Evolutionary conservation across 2,113 vertebrate genomes (phyloP).

Genomic region (Uria lomvia): DNA sequence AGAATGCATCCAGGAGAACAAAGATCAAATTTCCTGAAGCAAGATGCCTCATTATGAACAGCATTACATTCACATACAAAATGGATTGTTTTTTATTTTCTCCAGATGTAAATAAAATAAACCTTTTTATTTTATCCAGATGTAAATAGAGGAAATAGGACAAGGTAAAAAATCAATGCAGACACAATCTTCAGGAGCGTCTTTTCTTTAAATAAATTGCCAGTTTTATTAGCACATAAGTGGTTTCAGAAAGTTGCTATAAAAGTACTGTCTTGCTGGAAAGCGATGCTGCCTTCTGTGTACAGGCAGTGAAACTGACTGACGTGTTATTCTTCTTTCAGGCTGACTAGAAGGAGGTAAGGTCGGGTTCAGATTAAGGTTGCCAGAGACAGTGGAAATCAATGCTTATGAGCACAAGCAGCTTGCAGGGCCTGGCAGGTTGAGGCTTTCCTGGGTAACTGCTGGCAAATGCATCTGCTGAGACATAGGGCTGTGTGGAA

Average conservation of each 20-base stretch:
- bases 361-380: fast-evolving
- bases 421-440: neutral
- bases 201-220: neutral
- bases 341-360: neutral
- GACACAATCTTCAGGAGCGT: neutral
- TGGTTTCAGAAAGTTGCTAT: neutral
- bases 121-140: neutral
- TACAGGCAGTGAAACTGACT: neutral
- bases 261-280: neutral
- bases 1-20: neutral
- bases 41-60: neutral
- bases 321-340: neutral
- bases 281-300: neutral
- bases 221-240: neutral
- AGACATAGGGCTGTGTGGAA: neutral
- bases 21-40: neutral
- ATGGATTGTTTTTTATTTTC: neutral
- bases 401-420: neutral
- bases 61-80: neutral
- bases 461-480: neutral
- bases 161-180: neutral
- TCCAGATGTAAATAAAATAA: neutral
- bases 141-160: neutral
- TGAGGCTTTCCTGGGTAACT: neutral
- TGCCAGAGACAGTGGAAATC: neutral